A percentile compares a stretch with the other conserved stretches of the same genome.
phyloP scores from a whole-genome alignment of 2,797 vertebrate genomes.

The Darevskia mixta region DNA sequence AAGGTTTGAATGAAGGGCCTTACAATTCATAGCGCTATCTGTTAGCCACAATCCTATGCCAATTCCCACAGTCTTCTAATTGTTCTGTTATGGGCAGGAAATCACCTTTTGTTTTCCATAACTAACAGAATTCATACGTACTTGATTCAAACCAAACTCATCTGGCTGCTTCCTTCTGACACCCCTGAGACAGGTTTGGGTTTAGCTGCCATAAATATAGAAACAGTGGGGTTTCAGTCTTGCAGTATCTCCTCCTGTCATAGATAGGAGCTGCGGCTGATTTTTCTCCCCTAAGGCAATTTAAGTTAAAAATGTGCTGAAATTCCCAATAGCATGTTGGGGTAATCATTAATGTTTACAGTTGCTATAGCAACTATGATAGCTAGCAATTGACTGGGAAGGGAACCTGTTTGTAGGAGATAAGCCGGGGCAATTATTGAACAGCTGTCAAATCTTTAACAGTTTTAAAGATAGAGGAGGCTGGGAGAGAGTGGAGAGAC shows the following conservation, averaged over 20 bases:
- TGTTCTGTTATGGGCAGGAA: background rate
- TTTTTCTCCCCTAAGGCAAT: slow-evolving; percentile 54
- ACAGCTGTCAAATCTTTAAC: slow-evolving; percentile 66
- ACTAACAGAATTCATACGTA: background rate
- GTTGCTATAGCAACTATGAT: slow-evolving; percentile 56
- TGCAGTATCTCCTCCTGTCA: slow-evolving; percentile 44
- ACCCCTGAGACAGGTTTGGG: slow-evolving; percentile 26
- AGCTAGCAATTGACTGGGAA: slow-evolving; percentile 56
- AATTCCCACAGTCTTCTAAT: background rate
- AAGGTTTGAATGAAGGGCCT: background rate
- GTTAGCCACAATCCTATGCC: too few species aligned
- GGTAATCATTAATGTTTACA: slow-evolving; percentile 54
- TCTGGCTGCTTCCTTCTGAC: slow-evolving; percentile 23
- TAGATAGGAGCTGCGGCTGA: slow-evolving; percentile 53
- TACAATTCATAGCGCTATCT: background rate
- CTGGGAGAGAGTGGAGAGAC: slow-evolving; percentile 39
- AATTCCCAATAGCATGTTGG: slow-evolving; percentile 26
- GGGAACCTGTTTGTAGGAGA: slow-evolving; percentile 68
- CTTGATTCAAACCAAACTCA: background rate
- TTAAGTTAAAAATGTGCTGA: slow-evolving; percentile 39
- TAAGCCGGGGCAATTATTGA: slow-evolving; percentile 71
- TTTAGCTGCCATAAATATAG: slow-evolving; percentile 49
- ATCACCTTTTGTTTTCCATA: background rate
- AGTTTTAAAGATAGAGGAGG: slow-evolving; percentile 48
- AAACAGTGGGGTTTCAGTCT: slow-evolving; percentile 39